Base-by-base conservation (phyloP, 2,888 invertebrate species). In the Cheilosia soror region DNA sequence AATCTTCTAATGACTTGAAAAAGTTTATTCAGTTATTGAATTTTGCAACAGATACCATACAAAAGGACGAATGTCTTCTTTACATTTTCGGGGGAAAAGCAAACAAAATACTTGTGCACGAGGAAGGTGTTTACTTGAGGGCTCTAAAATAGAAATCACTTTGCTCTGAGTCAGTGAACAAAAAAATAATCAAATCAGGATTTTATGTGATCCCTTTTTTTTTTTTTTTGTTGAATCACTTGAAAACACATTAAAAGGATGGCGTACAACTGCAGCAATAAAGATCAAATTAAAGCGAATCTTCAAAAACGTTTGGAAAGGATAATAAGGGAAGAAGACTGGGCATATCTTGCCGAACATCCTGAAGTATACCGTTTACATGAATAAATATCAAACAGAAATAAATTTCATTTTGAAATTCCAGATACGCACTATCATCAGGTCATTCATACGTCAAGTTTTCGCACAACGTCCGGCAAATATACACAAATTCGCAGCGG, bases 381-480 rank as follows among this genome's bases (percentile, higher is more conserved):
- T 27, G 4, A 37, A 37, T 2, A 49, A 20, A 15, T 25, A 49
- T 9, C 44, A 15, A 44, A 15, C 2, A 7, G 6, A 2, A 44
- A 3, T 6, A 25, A 11, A 11, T 51, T 11, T 1, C 11, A 11
- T 11, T 49, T 20, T 51, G 13, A 51, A 53, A 13, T 53, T 53
- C 3, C 13, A 53, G 51, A 53, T 60, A 60, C 60, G 60, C 37
- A 40, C 27, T 1, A 60, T 60, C 11, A 9, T 60, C 11, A 42
- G 20, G 60, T 40, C 60, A 27, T 60, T 60, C 27, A 1, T 60
- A 42, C 25, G 9, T 13, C 25, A 42, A n/a, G 27, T 60, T 4
- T n/a, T 60, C 0, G 25, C 11, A 40, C 5, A 42, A n/a, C 40
- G 33, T 40, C 60, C 60, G 6, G 15, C 9, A 13, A n/a, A 60